Conservation (phyloP, 2,888 invertebrate genomes). For the Habrosyne pyritoides region DNA sequence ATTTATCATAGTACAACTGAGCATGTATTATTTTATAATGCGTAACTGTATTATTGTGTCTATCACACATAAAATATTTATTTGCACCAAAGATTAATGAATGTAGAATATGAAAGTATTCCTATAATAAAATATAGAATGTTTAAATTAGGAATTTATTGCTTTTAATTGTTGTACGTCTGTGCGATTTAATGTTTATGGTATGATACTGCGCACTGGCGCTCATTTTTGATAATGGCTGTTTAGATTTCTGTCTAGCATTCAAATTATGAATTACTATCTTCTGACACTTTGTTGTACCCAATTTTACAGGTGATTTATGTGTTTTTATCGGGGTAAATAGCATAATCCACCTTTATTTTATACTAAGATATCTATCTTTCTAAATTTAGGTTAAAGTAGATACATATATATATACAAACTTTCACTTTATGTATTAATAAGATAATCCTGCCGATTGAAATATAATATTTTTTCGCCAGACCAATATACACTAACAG, state of each 20-base stretch:
- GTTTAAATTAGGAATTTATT: background rate
- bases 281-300: too few species aligned
- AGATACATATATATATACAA: too few species aligned
- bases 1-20: background rate
- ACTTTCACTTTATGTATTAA: too few species aligned
- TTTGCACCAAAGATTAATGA: slow-evolving; percentile 31
- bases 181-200: background rate
- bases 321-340: too few species aligned
- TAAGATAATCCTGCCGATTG: background rate
- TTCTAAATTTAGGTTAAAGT: too few species aligned
- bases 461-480: too few species aligned
- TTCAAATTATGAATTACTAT: background rate
- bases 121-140: background rate
- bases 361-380: too few species aligned
- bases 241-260: background rate
- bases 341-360: too few species aligned
- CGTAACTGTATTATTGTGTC: background rate
- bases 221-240: background rate
- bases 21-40: background rate
- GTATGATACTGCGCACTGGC: background rate
- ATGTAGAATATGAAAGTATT: background rate
- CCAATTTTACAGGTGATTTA: too few species aligned
- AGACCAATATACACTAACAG: too few species aligned
- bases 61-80: slow-evolving; percentile 18
- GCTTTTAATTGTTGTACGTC: background rate